Percentiles rank a stretch among this genome's conserved stretches.
Evolutionary conservation across 92 coral and sea anemone species (phyloP).

Genomic region (Bergia sp.): DNA sequence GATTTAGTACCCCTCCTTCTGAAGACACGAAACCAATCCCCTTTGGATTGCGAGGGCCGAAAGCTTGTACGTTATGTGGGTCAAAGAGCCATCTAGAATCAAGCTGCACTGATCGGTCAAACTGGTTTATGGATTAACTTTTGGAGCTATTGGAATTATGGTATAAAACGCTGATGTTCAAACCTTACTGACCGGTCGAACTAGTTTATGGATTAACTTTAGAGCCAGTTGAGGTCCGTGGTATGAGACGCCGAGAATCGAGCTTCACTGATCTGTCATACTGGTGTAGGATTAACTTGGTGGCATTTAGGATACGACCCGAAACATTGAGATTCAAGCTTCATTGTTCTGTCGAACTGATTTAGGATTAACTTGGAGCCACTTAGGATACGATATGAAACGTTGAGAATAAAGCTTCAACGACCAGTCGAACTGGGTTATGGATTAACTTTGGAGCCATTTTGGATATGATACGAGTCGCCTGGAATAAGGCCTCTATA

Average conservation of each 20-base stretch:
- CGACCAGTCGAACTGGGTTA: conserved; percentile 8
- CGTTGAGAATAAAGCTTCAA: background rate
- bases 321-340: no score
- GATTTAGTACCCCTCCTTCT: conserved; percentile 29
- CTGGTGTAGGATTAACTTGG: no score
- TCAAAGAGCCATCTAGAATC: conserved; percentile 36
- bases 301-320: no score
- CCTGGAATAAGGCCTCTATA: no score
- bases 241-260: no score
- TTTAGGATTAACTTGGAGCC: no score
- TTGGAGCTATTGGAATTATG: background rate
- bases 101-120: conserved; percentile 2
- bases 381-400: no score
- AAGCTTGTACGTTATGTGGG: conserved; percentile 34
- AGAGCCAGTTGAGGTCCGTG: no score
- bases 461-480: no score
- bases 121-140: conserved; percentile 3
- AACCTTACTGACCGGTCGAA: background rate
- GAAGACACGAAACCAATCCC: conserved; percentile 15
- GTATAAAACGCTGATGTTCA: background rate
- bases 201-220: background rate
- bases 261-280: no score
- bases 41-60: conserved; percentile 36
- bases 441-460: background rate
- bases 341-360: no score